Evolutionary conservation across 2,888 invertebrate genomes (phyloP), one percentile per base, ranked within the genome.

Genomic region (Amiota mariae): DNA sequence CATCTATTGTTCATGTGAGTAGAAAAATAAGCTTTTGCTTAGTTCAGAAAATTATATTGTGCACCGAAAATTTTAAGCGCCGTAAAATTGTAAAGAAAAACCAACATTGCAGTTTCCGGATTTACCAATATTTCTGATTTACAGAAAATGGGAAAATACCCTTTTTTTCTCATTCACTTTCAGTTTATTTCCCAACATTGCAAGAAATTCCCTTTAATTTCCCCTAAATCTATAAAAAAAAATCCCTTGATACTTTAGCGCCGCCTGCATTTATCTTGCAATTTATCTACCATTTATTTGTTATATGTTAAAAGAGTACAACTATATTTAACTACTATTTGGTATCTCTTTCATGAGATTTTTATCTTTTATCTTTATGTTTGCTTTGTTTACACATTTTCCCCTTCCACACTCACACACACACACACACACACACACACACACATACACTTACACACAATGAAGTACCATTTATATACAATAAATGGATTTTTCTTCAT

Each of bases 241-340:
- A 70, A 51, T 18, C 54, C 8, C 24, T 63, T 70, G 47, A 56
- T 56, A n/a, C 15, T 20, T 73, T 76, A 80, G 84, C 82, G 73
- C 84, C 86, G 86, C 85, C 86, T 76, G 79, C 77, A 78, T 76
- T 36, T 36, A 36, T 36, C 36, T 36, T 6, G 2, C 36, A 36
- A 36, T 81, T 84, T 85, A 85, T 84, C 86, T 83, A 67, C 64
- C 49, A 77, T 70, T 57, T 66, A 46, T 36, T 2, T 2, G 13
- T 18, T n/a, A 8, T 48, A 47, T 11, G 86, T 71, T 75, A 36
- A 70, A 86, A 68, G 73, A 78, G 77, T 49, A 51, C 68, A 56
- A 71, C 82, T 78, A 79, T 57, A 59, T 36, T 36, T 1, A 4
- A 10, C 8, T 48, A 12, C 20, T n/a, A 51, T 46, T 64, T 12